Evolutionary conservation across 2,888 invertebrate genomes (phyloP).

Genomic region (Melitaea athalia): DNA sequence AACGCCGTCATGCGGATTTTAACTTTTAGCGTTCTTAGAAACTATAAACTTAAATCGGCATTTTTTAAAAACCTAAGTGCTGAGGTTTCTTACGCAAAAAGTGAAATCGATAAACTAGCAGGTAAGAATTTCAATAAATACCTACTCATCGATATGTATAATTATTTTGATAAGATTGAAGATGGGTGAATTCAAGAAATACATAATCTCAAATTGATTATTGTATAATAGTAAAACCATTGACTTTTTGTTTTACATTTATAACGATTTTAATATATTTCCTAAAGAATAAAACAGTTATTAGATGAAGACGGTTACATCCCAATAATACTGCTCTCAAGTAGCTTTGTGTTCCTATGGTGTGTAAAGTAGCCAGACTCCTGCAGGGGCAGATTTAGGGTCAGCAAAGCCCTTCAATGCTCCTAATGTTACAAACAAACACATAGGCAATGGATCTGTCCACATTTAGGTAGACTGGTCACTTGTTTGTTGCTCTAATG

Average conservation of each 20-base stretch:
- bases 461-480: too few relatives aligned
- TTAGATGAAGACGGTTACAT: too few relatives aligned
- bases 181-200: neutral
- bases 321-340: too few relatives aligned
- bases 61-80: conserved; percentile 22
- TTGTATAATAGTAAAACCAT: neutral
- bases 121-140: conserved; percentile 20
- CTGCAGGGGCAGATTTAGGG: too few relatives aligned
- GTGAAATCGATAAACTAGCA: conserved; percentile 27
- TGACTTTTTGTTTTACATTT: too few relatives aligned
- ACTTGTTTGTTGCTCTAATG: too few relatives aligned
- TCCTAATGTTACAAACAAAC: too few relatives aligned
- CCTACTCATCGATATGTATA: neutral
- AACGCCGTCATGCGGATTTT: conserved; percentile 54
- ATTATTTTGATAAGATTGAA: neutral
- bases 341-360: too few relatives aligned
- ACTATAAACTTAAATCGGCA: conserved; percentile 51
- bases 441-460: too few relatives aligned
- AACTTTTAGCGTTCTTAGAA: conserved; percentile 59
- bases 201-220: neutral
- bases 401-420: too few relatives aligned
- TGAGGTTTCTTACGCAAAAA: conserved; percentile 15
- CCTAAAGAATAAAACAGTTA: too few relatives aligned
- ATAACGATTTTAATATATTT: neutral
- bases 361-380: too few relatives aligned